Percentiles rank a stretch among this genome's conserved stretches.
Evolutionary conservation across 64 coral and sea anemone genomes (phyloP).

Genomic region (Actinia tenebrosa): DNA sequence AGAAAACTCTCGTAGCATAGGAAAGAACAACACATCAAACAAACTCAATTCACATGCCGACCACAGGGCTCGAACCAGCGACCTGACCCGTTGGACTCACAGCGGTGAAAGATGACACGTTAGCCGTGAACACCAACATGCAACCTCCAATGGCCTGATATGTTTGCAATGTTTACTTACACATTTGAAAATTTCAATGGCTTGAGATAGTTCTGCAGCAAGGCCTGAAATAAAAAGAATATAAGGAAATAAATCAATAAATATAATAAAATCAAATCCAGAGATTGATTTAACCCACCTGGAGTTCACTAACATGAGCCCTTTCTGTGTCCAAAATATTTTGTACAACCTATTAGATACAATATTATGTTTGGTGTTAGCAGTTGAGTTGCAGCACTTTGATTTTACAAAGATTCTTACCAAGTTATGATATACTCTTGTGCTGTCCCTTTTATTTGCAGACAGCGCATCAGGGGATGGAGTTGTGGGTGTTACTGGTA

Average conservation of each 20-base stretch:
- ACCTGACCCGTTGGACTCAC: too few relatives aligned
- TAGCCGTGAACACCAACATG: too few relatives aligned
- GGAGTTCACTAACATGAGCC: slow-evolving; percentile 95
- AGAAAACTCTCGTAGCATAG: too few relatives aligned
- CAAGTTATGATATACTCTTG: slow-evolving; percentile 88
- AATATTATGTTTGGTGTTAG: too few relatives aligned
- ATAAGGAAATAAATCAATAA: not conserved
- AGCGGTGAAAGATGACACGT: too few relatives aligned
- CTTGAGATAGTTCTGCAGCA: slow-evolving; percentile 91
- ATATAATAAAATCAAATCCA: too few relatives aligned
- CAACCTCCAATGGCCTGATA: not conserved
- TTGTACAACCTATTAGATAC: slow-evolving; percentile 68
- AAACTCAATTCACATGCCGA: too few relatives aligned
- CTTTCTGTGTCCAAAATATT: slow-evolving; percentile 97
- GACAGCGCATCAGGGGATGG: slow-evolving; percentile 42
- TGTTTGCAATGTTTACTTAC: slow-evolving; percentile 39
- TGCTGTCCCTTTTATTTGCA: slow-evolving; percentile 71
- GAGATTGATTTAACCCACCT: slow-evolving; percentile 30
- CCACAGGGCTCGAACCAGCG: too few relatives aligned
- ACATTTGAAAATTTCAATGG: slow-evolving; percentile 80
- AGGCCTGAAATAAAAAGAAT: slow-evolving; percentile 44
- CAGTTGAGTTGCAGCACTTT: not conserved
- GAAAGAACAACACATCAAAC: too few relatives aligned
- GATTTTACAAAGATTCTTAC: not conserved
- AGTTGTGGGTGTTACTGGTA: slow-evolving; percentile 66